phyloP scores from a whole-genome alignment of 2,797 vertebrate species.

The Tauraco hartlaubi region DNA sequence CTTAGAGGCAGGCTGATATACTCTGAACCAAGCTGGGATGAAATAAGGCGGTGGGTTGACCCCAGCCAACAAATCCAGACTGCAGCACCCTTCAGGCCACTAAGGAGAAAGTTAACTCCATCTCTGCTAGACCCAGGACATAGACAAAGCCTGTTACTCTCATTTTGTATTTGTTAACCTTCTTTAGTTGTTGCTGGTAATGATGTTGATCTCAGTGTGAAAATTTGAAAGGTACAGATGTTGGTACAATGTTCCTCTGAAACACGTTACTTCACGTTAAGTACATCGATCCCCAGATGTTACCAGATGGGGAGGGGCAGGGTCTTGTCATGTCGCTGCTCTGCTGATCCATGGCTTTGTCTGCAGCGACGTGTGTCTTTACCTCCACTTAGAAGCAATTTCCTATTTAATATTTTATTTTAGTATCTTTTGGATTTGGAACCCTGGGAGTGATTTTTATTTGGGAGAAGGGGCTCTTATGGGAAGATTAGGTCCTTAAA shows the following conservation, averaged over 20 bases:
- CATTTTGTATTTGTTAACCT: neutral
- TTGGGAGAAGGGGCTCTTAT: neutral
- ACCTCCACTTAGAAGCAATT: neutral
- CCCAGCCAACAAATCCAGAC: neutral
- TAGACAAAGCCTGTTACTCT: neutral
- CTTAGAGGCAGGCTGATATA: neutral
- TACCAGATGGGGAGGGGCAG: neutral
- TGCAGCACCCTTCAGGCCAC: fast-evolving
- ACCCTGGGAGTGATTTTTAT: neutral
- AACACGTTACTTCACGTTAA: fast-evolving
- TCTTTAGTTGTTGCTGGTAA: neutral
- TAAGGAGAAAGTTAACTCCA: neutral
- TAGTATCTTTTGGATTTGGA: neutral
- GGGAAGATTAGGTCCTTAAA: neutral
- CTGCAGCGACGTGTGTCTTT: neutral
- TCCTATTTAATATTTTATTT: neutral
- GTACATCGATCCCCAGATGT: neutral
- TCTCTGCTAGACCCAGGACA: neutral
- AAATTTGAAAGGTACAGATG: neutral
- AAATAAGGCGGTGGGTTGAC: neutral
- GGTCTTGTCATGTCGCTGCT: neutral
- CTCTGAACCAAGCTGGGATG: neutral
- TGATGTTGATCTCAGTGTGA: neutral
- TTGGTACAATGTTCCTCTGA: neutral
- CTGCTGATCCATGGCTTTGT: neutral